Evolutionary conservation across 1,140 invertebrate genomes (phyloP).

Genomic region (Dendroctonus valens): DNA sequence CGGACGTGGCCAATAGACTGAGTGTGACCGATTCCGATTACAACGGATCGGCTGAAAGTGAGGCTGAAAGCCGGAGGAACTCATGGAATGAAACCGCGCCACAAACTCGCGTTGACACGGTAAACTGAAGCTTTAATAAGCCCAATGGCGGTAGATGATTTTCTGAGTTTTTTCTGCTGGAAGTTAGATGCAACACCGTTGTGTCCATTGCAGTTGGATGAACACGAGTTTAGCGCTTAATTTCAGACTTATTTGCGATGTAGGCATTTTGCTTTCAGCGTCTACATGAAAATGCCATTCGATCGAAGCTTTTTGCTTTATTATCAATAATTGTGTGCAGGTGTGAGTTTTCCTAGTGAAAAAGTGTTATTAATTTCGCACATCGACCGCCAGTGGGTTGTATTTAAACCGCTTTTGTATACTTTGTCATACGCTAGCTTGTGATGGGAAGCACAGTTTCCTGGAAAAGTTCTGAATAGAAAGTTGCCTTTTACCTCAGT

Average conservation of each 20-base stretch:
- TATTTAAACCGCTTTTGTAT: constrained; percentile 20
- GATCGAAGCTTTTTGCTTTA: no score
- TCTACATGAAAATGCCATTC: no score
- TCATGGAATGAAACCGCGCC: constrained; percentile 32
- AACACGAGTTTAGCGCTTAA: no score
- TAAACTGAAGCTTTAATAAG: constrained; percentile 25
- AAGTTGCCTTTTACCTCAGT: no score
- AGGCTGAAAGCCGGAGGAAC: constrained; percentile 38
- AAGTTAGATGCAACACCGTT: no score
- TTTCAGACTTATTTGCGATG: no score
- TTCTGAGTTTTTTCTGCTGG: no score
- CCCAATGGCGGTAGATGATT: constrained; percentile 17
- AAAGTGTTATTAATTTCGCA: neutral
- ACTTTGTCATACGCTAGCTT: constrained; percentile 22
- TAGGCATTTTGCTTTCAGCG: no score
- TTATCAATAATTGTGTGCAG: no score
- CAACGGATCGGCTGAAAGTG: constrained; percentile 46
- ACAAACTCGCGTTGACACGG: constrained; percentile 13
- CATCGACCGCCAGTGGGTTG: constrained; percentile 16
- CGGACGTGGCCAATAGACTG: constrained; percentile 17
- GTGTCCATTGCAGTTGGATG: no score
- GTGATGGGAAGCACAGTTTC: neutral
- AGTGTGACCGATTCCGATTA: constrained; percentile 45
- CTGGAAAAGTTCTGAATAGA: neutral
- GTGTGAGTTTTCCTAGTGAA: no score